These are phyloP conservation scores for Apodemus sylvaticus DNA, from an alignment of 2,113 vertebrate genomes.

Conservation along the genomic window DNA sequence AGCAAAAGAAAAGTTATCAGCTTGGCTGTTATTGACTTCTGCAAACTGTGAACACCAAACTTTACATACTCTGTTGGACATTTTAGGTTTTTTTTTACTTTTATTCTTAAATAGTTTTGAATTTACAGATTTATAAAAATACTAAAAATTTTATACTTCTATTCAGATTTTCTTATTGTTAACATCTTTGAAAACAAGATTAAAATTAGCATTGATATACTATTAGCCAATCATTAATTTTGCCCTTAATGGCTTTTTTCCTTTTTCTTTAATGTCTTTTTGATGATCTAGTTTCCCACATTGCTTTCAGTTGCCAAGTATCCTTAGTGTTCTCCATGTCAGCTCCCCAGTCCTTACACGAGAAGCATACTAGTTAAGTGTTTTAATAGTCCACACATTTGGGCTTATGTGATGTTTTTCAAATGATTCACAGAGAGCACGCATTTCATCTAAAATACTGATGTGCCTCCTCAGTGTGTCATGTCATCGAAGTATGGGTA, in stretches of 20 bases:
- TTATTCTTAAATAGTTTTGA: conserved; percentile 13
- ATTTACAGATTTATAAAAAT: not conserved
- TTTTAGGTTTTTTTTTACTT: not conserved
- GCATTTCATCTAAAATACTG: not conserved
- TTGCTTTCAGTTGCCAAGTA: not conserved
- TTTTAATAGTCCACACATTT: not conserved
- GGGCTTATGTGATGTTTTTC: not conserved
- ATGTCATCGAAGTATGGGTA: not conserved
- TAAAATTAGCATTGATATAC: not conserved
- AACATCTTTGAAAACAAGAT: not conserved
- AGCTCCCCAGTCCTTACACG: not conserved
- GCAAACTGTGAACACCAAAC: not conserved
- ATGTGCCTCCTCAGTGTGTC: not conserved
- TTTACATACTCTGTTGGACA: not conserved
- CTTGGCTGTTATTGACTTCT: not conserved
- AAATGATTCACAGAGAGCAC: not conserved
- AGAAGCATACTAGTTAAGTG: not conserved
- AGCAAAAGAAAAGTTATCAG: not conserved
- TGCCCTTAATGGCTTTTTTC: not conserved
- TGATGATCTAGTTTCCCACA: not conserved
- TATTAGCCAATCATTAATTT: not conserved
- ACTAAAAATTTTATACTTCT: not conserved
- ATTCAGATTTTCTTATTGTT: not conserved
- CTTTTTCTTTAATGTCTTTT: not conserved
- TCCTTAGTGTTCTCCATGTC: not conserved